Evolutionary conservation across 2,888 invertebrate genomes (phyloP).

Genomic region (Parascotia fuliginaria): DNA sequence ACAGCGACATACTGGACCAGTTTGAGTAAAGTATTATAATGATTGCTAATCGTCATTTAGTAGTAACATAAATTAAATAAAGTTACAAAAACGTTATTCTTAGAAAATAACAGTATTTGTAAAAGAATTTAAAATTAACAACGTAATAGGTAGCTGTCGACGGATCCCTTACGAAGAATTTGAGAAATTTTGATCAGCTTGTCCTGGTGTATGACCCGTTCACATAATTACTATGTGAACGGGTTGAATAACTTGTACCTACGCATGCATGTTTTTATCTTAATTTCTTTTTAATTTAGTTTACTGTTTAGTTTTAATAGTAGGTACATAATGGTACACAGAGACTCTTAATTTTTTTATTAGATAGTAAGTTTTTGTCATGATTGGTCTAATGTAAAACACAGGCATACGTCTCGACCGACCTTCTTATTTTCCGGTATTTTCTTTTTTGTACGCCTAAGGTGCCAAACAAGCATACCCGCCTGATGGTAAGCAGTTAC

Average conservation of each 20-base stretch:
- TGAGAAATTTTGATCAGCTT: too few species aligned
- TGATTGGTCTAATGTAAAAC: too few species aligned
- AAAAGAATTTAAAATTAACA: not conserved
- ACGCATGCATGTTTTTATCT: not conserved
- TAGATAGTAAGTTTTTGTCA: too few species aligned
- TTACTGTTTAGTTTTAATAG: not conserved
- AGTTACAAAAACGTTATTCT: not conserved
- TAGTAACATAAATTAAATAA: not conserved
- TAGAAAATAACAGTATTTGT: not conserved
- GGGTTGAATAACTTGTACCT: not conserved
- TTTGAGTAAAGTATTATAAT: not conserved
- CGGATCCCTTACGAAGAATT: too few species aligned
- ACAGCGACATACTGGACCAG: not conserved
- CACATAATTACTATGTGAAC: not conserved
- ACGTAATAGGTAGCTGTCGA: not conserved
- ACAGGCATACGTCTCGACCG: slow-evolving; percentile 3
- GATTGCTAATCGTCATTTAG: not conserved
- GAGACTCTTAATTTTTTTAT: too few species aligned
- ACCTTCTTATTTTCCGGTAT: slow-evolving; percentile 35
- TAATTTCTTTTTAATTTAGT: not conserved
- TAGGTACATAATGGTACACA: too few species aligned
- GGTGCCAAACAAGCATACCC: too few species aligned
- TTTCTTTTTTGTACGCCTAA: too few species aligned
- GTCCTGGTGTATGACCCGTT: too few species aligned
- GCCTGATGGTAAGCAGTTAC: too few species aligned